Evolutionary conservation across 2,113 vertebrate species (phyloP), one percentile per base, ranked within the genome.

Genomic region (Podarcis muralis): DNA sequence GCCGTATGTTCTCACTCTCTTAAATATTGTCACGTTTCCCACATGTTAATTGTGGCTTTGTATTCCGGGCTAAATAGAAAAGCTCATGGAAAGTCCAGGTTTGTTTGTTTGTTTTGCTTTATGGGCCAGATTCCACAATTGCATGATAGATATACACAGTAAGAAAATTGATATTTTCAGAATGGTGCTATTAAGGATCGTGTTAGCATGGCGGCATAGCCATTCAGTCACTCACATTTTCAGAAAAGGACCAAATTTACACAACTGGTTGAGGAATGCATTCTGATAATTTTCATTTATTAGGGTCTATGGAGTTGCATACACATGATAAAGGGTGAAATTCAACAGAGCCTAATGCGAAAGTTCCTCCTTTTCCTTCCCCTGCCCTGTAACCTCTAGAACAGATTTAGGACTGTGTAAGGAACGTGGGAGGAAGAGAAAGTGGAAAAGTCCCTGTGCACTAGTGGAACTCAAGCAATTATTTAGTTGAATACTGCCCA

Each of bases 21-120:
- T 89, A 93, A 94, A 72, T 91, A 88, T 86, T 65, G 86, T 94
- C 88, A 91, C 90, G 75, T 30, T 94, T 92, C n/a, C 23, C 86
- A 23, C 57, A 65, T 93, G 87, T 91, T 84, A 86, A 68, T 80
- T 82, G 43, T 91, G 40, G 85, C 89, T 94, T 90, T 79, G 62
- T 82, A 12, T 91, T 90, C 59, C 32, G 75, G 35, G 62, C 25
- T 32, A 86, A 59, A 71, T 37, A 80, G 68, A 69, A 35, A 87
- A 69, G 20, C 9, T 71, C 30, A 37, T 27, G 16, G 68, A 25
- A 35, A 72, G 4, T 22, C 16, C 43, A 6, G 32, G 40, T 48
- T 48, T 48, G 9, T 48, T 48, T 48, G 48, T 48, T 48, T 35
- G 23, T 78, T 79, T 23, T 13, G n/a, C 27, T 62, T 72, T 0